Evolutionary conservation across 2,797 vertebrate species (phyloP), one percentile per base, ranked within the genome.

Genomic region (Ispidina picta): DNA sequence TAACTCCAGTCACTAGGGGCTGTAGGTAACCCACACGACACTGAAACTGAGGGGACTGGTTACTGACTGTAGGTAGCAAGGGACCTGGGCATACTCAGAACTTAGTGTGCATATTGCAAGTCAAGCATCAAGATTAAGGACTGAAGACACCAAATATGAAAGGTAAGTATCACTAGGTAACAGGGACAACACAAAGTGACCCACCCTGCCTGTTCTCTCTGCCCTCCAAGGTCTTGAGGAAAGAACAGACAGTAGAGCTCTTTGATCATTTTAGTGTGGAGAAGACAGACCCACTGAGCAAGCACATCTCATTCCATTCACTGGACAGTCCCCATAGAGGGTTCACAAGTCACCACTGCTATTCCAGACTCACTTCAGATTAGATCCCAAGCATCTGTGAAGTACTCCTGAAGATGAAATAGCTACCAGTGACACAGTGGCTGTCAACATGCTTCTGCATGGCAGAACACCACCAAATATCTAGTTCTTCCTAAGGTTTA

Each of bases 281-380:
- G 54, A 64, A 92, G 37, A 59, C 9, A 31, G 29, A 70, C 7
- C 37, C n/a, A 26, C 6, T 2, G 19, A 76, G 23, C 12, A 71
- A 88, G 28, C 9, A n/a, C 20, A 51, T 31, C 31, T 44, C 39
- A 66, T 12, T 12, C 55, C 29, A 23, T 6, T 1, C 12, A 6
- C 39, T 49, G 31, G 16, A 18, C 0, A 0, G 49, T 69, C 39
- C 29, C 72, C n/a, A n/a, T 0, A 25, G 20, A 60, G 37, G 15
- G 8, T 12, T 48, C 28, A n/a, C 37, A 79, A 81, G 22, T 65
- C 69, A 73, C 31, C 56, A 56, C 43, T 44, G 28, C 65, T 64
- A 9, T 21, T 72, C 20, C 60, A 41, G 44, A 49, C 48, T 68
- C 28, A 12, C 4, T 48, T 88, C 46, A 26, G 26, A 59, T 58